Evolutionary conservation across 2,888 invertebrate genomes (phyloP), one percentile per base, ranked within the genome.

Genomic region (Temnothorax unifasciatus): DNA sequence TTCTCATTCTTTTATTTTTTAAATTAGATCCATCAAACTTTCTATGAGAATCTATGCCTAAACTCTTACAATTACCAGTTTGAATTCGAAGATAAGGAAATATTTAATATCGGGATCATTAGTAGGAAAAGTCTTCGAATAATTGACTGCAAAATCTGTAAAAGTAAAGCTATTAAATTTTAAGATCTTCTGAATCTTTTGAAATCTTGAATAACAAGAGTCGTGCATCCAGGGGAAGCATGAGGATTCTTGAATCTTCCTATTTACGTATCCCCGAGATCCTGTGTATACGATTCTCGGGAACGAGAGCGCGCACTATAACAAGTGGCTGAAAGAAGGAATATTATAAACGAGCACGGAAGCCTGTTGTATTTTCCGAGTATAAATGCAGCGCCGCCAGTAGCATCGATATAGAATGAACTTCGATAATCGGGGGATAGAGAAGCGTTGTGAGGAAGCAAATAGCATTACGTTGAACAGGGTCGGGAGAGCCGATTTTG

Each of bases 361-460:
- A 54, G 3, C 4, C 41, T 15, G 66, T 66, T 76, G 18, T 77
- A 52, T 77, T 77, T 68, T 41, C 34, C 52, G 41, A 54, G n/a
- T 41, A 29, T 41, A 41, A 66, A 21, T 13, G 18, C 66, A 21
- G 18, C 25, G 47, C 34, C 29, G 29, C 29, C 29, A 25, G 52
- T 29, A 21, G 63, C 25, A 41, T 63, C 52, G n/a, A 64, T 34
- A 64, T 44, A 54, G 13, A 63, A 74, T 50, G 38, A 74, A 50
- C 29, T 29, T 15, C 52, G 50, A 74, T 82, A 61, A 73, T 41
- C 41, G 41, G 41, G 38, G 38, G 21, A 41, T 54, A 21, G 41
- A 13, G 29, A 25, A 18, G 52, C 13, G 41, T 41, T 47, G 68
- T 21, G 44, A 44, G 44, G 6, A 50, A 63, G 13, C 25, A 38